These are phyloP conservation scores for Darevskia nairensis DNA, from an alignment of 2,797 vertebrate genomes.

Conservation along the genomic window DNA sequence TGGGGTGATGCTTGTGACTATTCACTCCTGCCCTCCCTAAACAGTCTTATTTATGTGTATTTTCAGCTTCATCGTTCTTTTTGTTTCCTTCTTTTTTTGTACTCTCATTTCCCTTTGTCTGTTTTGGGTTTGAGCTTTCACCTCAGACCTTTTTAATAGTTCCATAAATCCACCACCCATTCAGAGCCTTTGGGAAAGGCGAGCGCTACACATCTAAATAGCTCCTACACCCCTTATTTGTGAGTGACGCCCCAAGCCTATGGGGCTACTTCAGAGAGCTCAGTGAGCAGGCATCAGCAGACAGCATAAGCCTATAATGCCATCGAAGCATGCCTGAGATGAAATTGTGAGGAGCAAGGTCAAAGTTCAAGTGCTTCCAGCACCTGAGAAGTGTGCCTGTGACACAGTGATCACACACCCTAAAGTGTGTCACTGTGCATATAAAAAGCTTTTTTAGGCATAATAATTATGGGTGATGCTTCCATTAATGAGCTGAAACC, in stretches of 20 bases:
- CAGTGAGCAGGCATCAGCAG: constrained; percentile 4
- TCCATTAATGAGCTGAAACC: constrained; percentile 48
- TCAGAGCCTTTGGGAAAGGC: neutral
- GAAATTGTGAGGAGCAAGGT: constrained; percentile 38
- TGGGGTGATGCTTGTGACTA: too few species aligned
- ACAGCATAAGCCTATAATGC: constrained; percentile 17
- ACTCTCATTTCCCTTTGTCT: neutral
- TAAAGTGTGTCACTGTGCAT: constrained; percentile 47
- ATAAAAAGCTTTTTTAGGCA: constrained; percentile 42
- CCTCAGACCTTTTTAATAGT: neutral
- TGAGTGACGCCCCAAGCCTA: neutral
- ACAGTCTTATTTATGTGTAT: neutral
- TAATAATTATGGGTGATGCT: constrained; percentile 41
- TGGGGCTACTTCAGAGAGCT: constrained; percentile 30
- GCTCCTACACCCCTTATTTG: neutral
- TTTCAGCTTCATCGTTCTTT: neutral
- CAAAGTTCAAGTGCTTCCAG: constrained; percentile 32
- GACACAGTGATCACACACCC: constrained; percentile 24
- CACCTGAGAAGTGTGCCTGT: constrained; percentile 32
- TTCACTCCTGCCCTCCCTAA: neutral
- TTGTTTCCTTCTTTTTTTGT: neutral
- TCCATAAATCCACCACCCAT: neutral
- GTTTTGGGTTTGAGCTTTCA: neutral
- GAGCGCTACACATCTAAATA: neutral
- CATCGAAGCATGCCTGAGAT: constrained; percentile 30